Conservation (phyloP, 2,888 invertebrate genomes). For the Blastobasis adustella region DNA sequence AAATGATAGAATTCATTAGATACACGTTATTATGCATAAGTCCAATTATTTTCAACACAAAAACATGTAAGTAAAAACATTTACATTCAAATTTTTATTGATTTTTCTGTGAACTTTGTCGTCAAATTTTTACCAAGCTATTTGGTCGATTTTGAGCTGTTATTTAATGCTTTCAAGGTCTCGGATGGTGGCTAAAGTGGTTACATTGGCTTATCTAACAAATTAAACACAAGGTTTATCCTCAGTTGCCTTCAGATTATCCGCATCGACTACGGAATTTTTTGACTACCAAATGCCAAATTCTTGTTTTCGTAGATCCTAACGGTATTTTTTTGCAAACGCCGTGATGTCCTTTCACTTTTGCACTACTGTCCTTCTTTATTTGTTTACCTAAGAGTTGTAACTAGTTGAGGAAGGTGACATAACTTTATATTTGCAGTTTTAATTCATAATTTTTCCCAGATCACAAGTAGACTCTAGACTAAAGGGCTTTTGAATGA, state of each 20-base stretch:
- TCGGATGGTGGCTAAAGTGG: constrained; percentile 23
- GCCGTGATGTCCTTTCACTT: constrained; percentile 29
- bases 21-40: constrained; percentile 42
- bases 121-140: no score
- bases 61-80: constrained; percentile 48
- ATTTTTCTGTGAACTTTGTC: constrained; percentile 7
- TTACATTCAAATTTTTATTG: background rate
- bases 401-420: no score
- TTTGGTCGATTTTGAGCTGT: constrained; percentile 11
- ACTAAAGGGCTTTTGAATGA: no score
- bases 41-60: constrained; percentile 30
- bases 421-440: background rate
- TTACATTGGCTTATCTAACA: constrained; percentile 21
- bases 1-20: constrained; percentile 50
- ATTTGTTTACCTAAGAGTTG: constrained; percentile 1
- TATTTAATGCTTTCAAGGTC: constrained; percentile 25
- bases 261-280: constrained; percentile 11
- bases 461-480: background rate
- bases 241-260: constrained; percentile 12
- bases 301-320: constrained; percentile 6
- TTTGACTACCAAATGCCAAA: background rate
- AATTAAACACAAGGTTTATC: constrained; percentile 27
- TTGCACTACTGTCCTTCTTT: constrained; percentile 19
- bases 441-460: background rate
- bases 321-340: constrained; percentile 2